Evolutionary conservation across 2,113 vertebrate species (phyloP).

Genomic region (Lepisosteus osseus): DNA sequence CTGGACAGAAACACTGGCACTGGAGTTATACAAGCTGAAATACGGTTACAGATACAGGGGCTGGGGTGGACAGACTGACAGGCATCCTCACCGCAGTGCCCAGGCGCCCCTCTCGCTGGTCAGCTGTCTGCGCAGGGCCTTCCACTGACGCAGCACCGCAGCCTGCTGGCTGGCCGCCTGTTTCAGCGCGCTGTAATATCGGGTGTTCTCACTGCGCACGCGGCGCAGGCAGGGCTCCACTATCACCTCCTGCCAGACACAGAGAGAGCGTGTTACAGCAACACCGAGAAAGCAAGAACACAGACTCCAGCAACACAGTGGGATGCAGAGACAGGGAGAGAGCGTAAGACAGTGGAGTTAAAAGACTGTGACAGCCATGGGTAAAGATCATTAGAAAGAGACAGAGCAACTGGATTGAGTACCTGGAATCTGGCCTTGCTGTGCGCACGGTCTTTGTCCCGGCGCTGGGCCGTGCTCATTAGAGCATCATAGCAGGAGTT

Average conservation of each 20-base stretch:
- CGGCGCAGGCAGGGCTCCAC: conserved; percentile 75
- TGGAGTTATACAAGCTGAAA: conserved; percentile 27
- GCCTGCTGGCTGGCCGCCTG: conserved; percentile 76
- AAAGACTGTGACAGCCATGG: no score
- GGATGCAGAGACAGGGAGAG: no score
- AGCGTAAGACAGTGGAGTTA: not conserved
- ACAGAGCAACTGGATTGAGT: not conserved
- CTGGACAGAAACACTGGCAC: not conserved
- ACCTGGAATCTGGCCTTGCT: conserved; percentile 85
- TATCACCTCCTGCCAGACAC: conserved; percentile 69
- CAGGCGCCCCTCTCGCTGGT: conserved; percentile 82
- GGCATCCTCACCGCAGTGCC: conserved; percentile 72
- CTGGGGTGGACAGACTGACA: not conserved
- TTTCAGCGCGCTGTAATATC: conserved; percentile 72
- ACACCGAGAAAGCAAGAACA: not conserved
- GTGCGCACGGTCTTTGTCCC: conserved; percentile 71
- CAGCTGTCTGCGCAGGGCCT: conserved; percentile 73
- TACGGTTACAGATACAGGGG: not conserved
- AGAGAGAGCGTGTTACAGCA: conserved; percentile 3
- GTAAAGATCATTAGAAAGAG: no score
- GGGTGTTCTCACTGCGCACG: conserved; percentile 67
- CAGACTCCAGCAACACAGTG: not conserved
- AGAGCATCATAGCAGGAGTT: conserved; percentile 92
- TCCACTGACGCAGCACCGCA: conserved; percentile 83
- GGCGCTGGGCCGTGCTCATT: conserved; percentile 80